Conservation (phyloP, 2,888 invertebrate genomes). For the Sepiola atlantica region DNA sequence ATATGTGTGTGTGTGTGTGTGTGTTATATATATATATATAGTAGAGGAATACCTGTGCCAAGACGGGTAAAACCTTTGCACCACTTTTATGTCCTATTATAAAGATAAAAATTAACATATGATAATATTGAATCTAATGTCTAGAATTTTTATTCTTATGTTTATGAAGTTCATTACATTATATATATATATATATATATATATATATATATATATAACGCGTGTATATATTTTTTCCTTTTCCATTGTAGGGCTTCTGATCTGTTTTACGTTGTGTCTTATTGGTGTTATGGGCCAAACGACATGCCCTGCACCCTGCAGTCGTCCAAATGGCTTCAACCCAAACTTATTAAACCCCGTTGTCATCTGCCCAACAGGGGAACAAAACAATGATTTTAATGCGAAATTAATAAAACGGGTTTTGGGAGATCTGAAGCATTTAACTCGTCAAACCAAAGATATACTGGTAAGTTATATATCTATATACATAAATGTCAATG, state of each 20-base stretch:
- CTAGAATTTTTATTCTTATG: too few species aligned
- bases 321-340: neutral
- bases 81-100: too few species aligned
- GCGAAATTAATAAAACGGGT: neutral
- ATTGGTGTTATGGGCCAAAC: neutral
- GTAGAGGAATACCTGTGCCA: too few species aligned
- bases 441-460: neutral
- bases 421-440: neutral
- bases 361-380: neutral
- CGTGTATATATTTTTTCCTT: neutral
- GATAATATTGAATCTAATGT: too few species aligned
- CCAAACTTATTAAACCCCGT: neutral
- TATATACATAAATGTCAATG: too few species aligned
- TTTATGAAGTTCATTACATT: too few species aligned
- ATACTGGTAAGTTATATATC: neutral
- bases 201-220: too few species aligned
- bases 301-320: neutral
- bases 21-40: too few species aligned
- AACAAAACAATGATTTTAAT: neutral
- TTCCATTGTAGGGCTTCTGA: neutral
- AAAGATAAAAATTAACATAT: too few species aligned
- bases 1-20: too few species aligned
- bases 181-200: neutral
- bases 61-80: too few species aligned
- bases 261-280: neutral